Evolutionary conservation across 2,113 vertebrate species (phyloP).

Genomic region (Oryctolagus cuniculus): mOryCun1.1 NC_091433.1:53788001-53788500

Average conservation of each 20-base stretch:
- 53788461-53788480: too few species aligned
- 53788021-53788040: slow-evolving; percentile 84
- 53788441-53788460: too few species aligned
- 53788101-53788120: too few species aligned
- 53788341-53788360: neutral
- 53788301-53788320: slow-evolving; percentile 49
- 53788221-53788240: neutral
- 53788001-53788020: slow-evolving; percentile 50
- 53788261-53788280: slow-evolving; percentile 37
- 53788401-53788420: too few species aligned
- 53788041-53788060: slow-evolving; percentile 82
- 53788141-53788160: slow-evolving; percentile 44
- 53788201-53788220: neutral
- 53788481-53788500: too few species aligned
- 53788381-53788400: neutral
- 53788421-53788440: too few species aligned
- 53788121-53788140: neutral
- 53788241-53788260: slow-evolving; percentile 57
- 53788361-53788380: slow-evolving; percentile 22
- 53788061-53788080: too few species aligned
- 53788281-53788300: slow-evolving; percentile 54
- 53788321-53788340: neutral
- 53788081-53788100: too few species aligned
- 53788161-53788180: slow-evolving; percentile 28
- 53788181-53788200: slow-evolving; percentile 48